phyloP scores from a whole-genome alignment of 2,888 invertebrate genomes.

The Spisula solida region DNA sequence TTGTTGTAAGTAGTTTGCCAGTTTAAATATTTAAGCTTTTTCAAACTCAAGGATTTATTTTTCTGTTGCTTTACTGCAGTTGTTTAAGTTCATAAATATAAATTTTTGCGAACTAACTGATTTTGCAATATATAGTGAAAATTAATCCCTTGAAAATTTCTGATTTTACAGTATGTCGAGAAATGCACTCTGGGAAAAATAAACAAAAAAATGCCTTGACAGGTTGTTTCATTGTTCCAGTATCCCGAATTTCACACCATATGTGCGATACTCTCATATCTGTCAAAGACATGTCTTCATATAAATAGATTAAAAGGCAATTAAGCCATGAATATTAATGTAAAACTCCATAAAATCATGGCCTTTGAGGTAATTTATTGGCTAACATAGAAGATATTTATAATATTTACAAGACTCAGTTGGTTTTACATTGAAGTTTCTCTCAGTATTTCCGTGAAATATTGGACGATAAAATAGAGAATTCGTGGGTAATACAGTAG shows the following conservation, averaged over 20 bases:
- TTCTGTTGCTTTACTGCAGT: no score
- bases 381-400: background rate
- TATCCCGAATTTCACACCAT: background rate
- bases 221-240: background rate
- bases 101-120: no score
- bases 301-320: slow-evolving; percentile 17
- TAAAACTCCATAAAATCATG: slow-evolving; percentile 18
- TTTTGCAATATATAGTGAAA: no score
- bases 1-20: no score
- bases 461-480: background rate
- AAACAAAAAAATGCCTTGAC: slow-evolving; percentile 14
- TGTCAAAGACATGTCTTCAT: background rate
- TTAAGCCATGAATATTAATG: slow-evolving; percentile 16
- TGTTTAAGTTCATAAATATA: no score
- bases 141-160: no score
- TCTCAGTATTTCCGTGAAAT: background rate
- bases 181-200: background rate
- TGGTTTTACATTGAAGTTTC: background rate
- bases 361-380: background rate
- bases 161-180: background rate
- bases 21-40: no score
- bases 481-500: background rate
- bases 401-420: background rate
- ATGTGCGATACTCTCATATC: background rate
- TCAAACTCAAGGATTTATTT: no score